Conservation (phyloP, 1,140 invertebrate genomes). For the Anadara kagoshimensis region DNA sequence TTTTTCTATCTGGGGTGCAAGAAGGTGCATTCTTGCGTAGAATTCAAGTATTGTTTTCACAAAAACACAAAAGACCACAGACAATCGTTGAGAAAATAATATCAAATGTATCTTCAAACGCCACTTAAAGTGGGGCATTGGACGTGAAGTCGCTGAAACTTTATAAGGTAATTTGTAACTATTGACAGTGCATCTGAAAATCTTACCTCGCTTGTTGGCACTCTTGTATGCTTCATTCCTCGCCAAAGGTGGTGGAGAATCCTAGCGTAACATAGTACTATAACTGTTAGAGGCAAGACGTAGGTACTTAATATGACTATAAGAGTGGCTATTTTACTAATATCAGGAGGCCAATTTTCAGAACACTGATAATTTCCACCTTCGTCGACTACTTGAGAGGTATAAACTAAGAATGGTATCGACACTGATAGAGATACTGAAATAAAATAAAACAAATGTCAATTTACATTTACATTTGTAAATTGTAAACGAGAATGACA, state of each 20-base stretch:
- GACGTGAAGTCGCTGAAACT: too few species aligned
- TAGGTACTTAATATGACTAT: slow-evolving; percentile 7
- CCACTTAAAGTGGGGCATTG: too few species aligned
- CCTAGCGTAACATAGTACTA: slow-evolving; percentile 3
- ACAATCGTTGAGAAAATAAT: too few species aligned
- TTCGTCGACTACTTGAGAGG: background rate
- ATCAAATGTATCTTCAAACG: too few species aligned
- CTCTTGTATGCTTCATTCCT: slow-evolving; percentile 1
- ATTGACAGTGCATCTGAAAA: too few species aligned
- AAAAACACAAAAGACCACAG: too few species aligned
- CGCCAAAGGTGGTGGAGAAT: slow-evolving; percentile 12
- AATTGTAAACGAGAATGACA: too few species aligned
- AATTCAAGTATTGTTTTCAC: too few species aligned
- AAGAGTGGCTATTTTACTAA: background rate
- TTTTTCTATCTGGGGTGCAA: too few species aligned
- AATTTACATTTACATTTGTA: too few species aligned
- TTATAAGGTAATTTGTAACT: too few species aligned
- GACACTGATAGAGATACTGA: slow-evolving; percentile 2
- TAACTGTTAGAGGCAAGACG: slow-evolving; percentile 4
- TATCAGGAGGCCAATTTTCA: background rate
- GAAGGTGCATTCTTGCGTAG: too few species aligned
- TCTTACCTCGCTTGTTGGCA: slow-evolving; percentile 1
- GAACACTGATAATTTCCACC: background rate
- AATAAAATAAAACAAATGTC: background rate
- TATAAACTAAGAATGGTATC: slow-evolving; percentile 3